Conservation (phyloP, 2,888 invertebrate species). For the Habrosyne pyritoides region DNA sequence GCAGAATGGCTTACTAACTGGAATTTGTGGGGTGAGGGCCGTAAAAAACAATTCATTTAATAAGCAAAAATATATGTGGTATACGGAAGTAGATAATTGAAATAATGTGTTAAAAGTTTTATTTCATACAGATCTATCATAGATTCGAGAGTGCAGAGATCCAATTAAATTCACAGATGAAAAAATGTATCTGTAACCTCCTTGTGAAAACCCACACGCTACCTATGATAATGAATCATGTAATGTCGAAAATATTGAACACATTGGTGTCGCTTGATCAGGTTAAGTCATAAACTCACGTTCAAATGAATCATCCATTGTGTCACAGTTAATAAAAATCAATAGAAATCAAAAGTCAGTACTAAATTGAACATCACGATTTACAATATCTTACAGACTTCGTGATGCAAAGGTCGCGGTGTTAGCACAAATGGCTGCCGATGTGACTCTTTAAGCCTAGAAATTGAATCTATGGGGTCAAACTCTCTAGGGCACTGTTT, state of each 20-base stretch:
- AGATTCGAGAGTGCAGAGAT: no score
- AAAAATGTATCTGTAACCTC: no score
- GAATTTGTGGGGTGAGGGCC: slow-evolving; percentile 10
- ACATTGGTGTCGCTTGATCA: background rate
- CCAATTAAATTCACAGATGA: no score
- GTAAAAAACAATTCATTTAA: slow-evolving; percentile 7
- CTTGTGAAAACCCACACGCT: background rate
- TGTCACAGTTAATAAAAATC: slow-evolving; percentile 20
- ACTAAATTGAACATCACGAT: slow-evolving; percentile 50
- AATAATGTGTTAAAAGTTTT: no score
- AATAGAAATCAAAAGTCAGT: slow-evolving; percentile 35
- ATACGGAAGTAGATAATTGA: no score
- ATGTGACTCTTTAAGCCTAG: slow-evolving; percentile 56
- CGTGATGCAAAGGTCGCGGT: slow-evolving; percentile 70
- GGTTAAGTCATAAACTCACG: slow-evolving; percentile 7
- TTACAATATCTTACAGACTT: slow-evolving; percentile 62
- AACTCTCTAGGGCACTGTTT: slow-evolving; percentile 63
- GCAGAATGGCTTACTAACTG: slow-evolving; percentile 13
- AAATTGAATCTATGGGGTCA: slow-evolving; percentile 69
- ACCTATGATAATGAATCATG: background rate
- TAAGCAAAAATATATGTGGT: no score
- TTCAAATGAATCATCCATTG: background rate
- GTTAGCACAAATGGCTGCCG: slow-evolving; percentile 55
- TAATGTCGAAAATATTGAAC: background rate
- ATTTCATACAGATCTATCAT: no score